Percentiles rank a stretch among this genome's conserved stretches.
Conservation (phyloP, 2,797 vertebrate species). For the Oophaga sylvatica region DNA sequence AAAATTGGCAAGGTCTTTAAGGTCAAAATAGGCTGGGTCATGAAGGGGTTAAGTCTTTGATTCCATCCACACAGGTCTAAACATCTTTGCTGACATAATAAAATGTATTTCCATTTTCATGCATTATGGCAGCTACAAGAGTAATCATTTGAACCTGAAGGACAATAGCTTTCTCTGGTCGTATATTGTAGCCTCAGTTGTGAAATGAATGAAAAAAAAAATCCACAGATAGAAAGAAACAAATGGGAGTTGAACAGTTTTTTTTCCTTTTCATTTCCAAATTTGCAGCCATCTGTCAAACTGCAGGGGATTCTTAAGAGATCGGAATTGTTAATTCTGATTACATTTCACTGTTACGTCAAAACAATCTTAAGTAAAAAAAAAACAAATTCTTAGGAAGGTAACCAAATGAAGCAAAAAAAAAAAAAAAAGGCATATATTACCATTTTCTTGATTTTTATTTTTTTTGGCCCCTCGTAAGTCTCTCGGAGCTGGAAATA, state of each 20-base stretch:
- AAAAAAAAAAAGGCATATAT: slow-evolving; percentile 19
- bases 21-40: too few species aligned
- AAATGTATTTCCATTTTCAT: slow-evolving; percentile 79
- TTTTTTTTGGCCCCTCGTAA: slow-evolving; percentile 45
- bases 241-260: slow-evolving; percentile 64
- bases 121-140: slow-evolving; percentile 75
- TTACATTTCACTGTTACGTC: slow-evolving; percentile 62
- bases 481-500: slow-evolving; percentile 62
- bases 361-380: slow-evolving; percentile 65
- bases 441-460: not conserved
- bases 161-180: slow-evolving; percentile 73
- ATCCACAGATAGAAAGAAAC: slow-evolving; percentile 73
- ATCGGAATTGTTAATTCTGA: slow-evolving; percentile 58
- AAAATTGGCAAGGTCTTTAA: too few species aligned
- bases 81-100: slow-evolving; percentile 76
- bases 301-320: slow-evolving; percentile 67
- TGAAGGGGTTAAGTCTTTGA: too few species aligned
- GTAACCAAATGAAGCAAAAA: not conserved
- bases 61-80: too few species aligned
- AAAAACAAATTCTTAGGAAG: not conserved
- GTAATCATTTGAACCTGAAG: slow-evolving; percentile 73
- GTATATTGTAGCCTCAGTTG: slow-evolving; percentile 70
- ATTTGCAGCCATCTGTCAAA: slow-evolving; percentile 64
- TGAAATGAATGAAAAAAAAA: slow-evolving; percentile 71
- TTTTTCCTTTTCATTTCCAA: slow-evolving; percentile 59